phyloP scores from a whole-genome alignment of 2,797 vertebrate species.

The Sarcoramphus papa region DNA sequence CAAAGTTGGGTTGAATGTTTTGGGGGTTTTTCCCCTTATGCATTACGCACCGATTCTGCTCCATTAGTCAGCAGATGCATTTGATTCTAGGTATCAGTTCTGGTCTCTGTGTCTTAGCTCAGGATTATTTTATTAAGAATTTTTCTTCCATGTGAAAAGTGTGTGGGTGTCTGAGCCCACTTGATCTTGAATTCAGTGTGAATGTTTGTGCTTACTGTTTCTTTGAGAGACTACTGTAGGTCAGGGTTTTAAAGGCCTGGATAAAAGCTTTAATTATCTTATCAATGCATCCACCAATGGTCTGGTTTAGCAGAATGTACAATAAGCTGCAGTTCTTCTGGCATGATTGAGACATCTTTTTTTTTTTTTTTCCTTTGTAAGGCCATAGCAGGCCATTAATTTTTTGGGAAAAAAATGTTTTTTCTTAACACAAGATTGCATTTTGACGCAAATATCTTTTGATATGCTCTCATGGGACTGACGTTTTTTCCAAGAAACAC shows the following conservation, averaged over 20 bases:
- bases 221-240: not conserved
- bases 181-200: not conserved
- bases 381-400: not conserved
- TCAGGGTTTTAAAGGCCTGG: not conserved
- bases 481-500: not conserved
- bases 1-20: not conserved
- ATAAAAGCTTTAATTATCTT: not conserved
- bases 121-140: not conserved
- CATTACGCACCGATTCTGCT: not conserved
- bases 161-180: not conserved
- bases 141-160: not conserved
- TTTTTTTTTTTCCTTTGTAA: not conserved
- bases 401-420: not conserved
- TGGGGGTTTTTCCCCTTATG: fast-evolving
- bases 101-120: not conserved
- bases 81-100: not conserved
- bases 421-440: not conserved
- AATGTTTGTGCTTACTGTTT: not conserved
- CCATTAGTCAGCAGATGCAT: not conserved
- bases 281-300: not conserved
- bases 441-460: not conserved
- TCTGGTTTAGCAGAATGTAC: not conserved
- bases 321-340: not conserved
- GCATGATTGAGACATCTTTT: not conserved
- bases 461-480: not conserved